Conservation (phyloP, 2,113 vertebrate genomes). For the Porphyrio hochstetteri region DNA sequence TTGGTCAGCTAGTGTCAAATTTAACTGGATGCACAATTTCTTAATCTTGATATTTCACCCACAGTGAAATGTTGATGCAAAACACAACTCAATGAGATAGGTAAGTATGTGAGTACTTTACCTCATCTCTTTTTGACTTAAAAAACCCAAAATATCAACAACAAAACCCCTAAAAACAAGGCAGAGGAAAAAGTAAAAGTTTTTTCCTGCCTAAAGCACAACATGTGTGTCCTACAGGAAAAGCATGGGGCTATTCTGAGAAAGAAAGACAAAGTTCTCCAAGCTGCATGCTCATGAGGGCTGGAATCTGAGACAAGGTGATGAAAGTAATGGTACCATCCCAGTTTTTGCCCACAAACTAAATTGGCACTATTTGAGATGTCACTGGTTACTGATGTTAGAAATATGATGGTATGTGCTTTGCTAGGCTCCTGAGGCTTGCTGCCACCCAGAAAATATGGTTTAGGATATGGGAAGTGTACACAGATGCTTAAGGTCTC, state of each 20-base stretch:
- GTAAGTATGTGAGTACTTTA: neutral
- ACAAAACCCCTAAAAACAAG: neutral
- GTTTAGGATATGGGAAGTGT: neutral
- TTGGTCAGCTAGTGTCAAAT: neutral
- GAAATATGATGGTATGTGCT: neutral
- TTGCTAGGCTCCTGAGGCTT: neutral
- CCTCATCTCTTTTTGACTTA: neutral
- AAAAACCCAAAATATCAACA: fast-evolving
- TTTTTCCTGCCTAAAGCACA: neutral
- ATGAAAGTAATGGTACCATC: neutral
- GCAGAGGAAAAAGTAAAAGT: neutral
- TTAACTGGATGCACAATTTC: neutral
- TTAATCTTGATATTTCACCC: neutral
- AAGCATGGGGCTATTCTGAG: neutral
- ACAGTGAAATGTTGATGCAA: neutral
- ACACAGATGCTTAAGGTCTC: neutral
- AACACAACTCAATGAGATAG: neutral
- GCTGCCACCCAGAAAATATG: neutral
- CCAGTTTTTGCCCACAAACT: neutral
- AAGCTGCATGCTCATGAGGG: neutral
- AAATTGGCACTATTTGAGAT: neutral
- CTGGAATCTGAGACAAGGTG: neutral
- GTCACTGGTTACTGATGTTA: neutral
- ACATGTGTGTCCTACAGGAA: neutral
- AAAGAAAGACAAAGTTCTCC: neutral